Evolutionary conservation across 1,140 invertebrate genomes (phyloP).

Genomic region (Brachionus manjavacas): DNA sequence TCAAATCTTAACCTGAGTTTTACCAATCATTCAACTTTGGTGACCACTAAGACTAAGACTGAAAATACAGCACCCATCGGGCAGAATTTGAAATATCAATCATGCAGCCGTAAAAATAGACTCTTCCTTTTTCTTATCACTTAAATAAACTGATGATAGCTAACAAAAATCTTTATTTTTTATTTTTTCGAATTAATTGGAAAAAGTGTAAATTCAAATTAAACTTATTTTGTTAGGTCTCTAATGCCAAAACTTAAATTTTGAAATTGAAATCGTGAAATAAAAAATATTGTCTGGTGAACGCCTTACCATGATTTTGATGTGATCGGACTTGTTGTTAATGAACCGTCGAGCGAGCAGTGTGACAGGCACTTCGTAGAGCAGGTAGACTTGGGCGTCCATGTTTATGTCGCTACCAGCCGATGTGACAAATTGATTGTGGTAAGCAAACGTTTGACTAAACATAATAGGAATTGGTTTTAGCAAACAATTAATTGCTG

Average conservation of each 20-base stretch:
- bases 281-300: neutral
- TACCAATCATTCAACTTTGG: too few species aligned
- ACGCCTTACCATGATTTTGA: conserved; percentile 11
- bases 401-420: conserved; percentile 32
- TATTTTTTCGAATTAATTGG: too few species aligned
- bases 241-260: neutral
- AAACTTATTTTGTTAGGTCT: neutral
- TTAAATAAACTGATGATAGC: too few species aligned
- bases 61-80: too few species aligned
- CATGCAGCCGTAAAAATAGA: too few species aligned
- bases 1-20: too few species aligned
- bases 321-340: neutral
- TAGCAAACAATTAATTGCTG: conserved; percentile 15
- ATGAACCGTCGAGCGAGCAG: neutral
- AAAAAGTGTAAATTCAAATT: neutral
- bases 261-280: too few species aligned
- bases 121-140: too few species aligned
- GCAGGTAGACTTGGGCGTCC: conserved; percentile 10
- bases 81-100: too few species aligned
- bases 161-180: too few species aligned
- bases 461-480: conserved; percentile 16
- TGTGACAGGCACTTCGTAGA: neutral
- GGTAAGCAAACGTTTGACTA: neutral
- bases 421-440: conserved; percentile 1
- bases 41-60: too few species aligned